A percentile compares a stretch with the other conserved stretches of the same genome.
Evolutionary conservation across 2,113 vertebrate genomes (phyloP).

Genomic region (Vanacampus margaritifer): DNA sequence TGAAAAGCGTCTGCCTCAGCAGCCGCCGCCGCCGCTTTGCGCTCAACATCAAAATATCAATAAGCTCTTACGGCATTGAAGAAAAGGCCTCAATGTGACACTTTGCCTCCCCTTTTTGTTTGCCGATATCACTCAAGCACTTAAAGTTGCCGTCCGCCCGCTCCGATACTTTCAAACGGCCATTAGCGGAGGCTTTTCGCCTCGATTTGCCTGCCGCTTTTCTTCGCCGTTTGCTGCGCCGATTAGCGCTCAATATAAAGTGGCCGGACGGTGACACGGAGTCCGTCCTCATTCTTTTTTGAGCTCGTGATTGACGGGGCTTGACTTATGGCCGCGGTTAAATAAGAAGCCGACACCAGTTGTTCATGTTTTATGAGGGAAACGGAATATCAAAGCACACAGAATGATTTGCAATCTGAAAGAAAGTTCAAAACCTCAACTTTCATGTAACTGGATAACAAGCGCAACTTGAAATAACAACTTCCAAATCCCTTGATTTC

Average conservation of each 20-base stretch:
- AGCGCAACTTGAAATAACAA: too few relatives aligned
- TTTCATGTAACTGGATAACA: too few relatives aligned
- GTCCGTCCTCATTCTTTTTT: conserved; percentile 68
- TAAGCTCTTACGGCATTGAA: conserved; percentile 82
- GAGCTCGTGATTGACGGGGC: conserved; percentile 62
- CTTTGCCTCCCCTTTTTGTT: conserved; percentile 64
- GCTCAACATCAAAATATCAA: conserved; percentile 81
- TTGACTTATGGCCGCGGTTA: conserved; percentile 45
- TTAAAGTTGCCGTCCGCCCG: conserved; percentile 74
- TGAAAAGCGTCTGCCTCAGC: conserved; percentile 73
- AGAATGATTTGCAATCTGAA: background rate
- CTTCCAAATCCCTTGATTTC: too few relatives aligned
- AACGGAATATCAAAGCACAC: conserved; percentile 9
- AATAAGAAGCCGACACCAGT: conserved; percentile 16
- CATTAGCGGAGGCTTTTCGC: conserved; percentile 71
- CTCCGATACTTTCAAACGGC: conserved; percentile 68
- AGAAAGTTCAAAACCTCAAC: background rate
- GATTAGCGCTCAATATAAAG: conserved; percentile 66
- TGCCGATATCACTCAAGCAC: conserved; percentile 81
- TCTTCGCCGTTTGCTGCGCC: conserved; percentile 54
- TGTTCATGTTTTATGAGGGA: conserved; percentile 35
- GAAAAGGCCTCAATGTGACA: conserved; percentile 79
- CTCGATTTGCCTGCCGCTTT: conserved; percentile 50
- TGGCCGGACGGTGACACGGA: conserved; percentile 47
- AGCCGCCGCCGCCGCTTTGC: conserved; percentile 46